Base-by-base conservation (phyloP, 2,113 vertebrate genomes). In the Oncorhynchus kisutch region DNA sequence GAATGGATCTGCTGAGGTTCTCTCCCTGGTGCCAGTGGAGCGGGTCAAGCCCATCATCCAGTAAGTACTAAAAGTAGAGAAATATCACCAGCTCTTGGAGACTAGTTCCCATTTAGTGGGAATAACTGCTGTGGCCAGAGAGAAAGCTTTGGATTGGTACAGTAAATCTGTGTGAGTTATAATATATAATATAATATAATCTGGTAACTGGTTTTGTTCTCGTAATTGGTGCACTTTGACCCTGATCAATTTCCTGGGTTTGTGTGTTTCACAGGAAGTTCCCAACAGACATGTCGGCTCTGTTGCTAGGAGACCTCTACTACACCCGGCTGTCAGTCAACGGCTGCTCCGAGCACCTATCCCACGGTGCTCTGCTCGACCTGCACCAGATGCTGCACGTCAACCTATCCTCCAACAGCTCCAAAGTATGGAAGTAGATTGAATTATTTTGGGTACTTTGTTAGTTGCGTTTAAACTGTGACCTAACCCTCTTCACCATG, bases 301-400 rank as follows among this genome's bases (percentile, higher is more conserved):
- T 99, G 90, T 88, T 99, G 74, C 85, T 99, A 20, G 95, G 92
- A 64, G 97, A 99, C 89, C 93, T 99, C 74, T 99, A 96, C 88
- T 97, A 95, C 82, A 96, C 96, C 0, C 94, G 95, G 73, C 73
- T 99, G 84, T 92, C 95, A 0, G 89, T 98, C 39, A 95, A 93
- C 49, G 97, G 96, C n/a, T 94, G 91, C 80, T 93, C 86, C 2
- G 84, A 93, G 1, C 94, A 93, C 31, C 93, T 98, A 2, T 95
- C 96, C 65, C 92, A 95, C 79, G 90, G 72, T 78, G 94, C 93
- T 12, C 75, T 97, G 78, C 91, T 95, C 91, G 93, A 95, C 65
- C 79, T 98, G 66, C 94, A 94, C 89, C 87, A 91, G 64, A 94
- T 93, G 67, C 86, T 99, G 71, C 93, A 94, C 31, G 76, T 86